phyloP scores from a whole-genome alignment of 92 coral and sea anemone genomes.

The Porites divaricata region DNA sequence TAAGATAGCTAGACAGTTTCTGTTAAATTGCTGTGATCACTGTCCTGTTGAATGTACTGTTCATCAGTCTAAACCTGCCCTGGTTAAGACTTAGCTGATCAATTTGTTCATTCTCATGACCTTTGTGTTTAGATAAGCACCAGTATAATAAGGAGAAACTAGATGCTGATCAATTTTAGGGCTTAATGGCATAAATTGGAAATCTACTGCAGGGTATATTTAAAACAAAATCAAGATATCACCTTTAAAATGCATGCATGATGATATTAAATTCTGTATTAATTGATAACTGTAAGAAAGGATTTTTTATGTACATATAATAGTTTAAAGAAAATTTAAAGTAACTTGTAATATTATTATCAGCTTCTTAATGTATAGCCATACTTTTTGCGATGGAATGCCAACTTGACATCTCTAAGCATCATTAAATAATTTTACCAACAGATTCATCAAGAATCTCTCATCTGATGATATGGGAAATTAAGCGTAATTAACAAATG shows the following conservation, averaged over 20 bases:
- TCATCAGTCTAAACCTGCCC: too few relatives aligned
- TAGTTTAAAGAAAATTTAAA: background rate
- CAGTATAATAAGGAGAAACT: too few relatives aligned
- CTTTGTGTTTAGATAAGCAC: too few relatives aligned
- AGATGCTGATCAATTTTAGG: too few relatives aligned
- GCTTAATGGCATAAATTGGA: too few relatives aligned
- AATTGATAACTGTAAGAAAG: background rate
- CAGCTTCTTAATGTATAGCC: background rate
- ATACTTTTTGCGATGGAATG: background rate
- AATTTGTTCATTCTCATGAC: too few relatives aligned
- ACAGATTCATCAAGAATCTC: background rate
- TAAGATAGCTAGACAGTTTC: too few relatives aligned
- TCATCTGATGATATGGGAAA: background rate
- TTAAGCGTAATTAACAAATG: background rate
- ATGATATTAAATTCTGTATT: background rate
- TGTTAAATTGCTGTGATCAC: too few relatives aligned
- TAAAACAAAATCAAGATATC: background rate
- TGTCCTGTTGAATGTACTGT: too few relatives aligned
- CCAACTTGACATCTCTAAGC: background rate
- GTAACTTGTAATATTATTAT: background rate
- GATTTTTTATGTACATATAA: background rate
- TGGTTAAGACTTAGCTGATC: too few relatives aligned
- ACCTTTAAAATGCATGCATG: conserved; percentile 24
- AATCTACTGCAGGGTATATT: background rate
- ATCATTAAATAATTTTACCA: background rate